Evolutionary conservation across 2,113 vertebrate genomes (phyloP), one percentile per base, ranked within the genome.

Genomic region (Pygoscelis antarcticus): DNA sequence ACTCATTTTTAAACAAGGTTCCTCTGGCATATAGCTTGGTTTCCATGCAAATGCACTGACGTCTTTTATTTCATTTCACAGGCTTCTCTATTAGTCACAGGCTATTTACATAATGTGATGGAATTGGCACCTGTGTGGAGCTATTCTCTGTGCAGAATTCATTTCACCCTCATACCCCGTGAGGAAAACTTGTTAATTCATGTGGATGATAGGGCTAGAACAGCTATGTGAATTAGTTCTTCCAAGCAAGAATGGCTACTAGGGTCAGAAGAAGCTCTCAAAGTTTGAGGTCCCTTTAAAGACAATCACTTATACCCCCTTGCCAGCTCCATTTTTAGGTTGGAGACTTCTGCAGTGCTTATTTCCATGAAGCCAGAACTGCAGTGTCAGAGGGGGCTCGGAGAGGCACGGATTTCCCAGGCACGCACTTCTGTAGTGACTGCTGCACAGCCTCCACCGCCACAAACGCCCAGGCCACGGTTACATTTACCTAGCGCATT

Each of bases 51-150:
- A 91, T 91, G 69, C 86, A 76, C 87, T 94, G 79, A 95, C 88
- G 87, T 30, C 84, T 97, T 94, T 91, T 80, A 77, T 92, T 95
- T 85, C 40, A 72, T 90, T 96, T 91, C 68, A 71, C 26, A 69
- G 85, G 79, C 79, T 93, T 66, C 83, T 89, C 93, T 95, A 34
- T 97, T 92, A 97, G 83, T 97, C 95, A 96, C 57, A 55, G 85
- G 44, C 80, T 76, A 89, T 97, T 97, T 96, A 92, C 93, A 96
- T 97, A 94, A 96, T 93, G 90, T 96, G 93, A 96, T 91, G 84
- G 95, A 88, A 94, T 5, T 83, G 93, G 83, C 96, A 96, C 49
- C 85, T 92, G 36, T 46, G 91, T 38, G 80, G 52, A 93, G 69
- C 60, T 77, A 42, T 21, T 90, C 90, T 83, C 88, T 49, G 46